Evolutionary conservation across 2,888 invertebrate genomes (phyloP).

Genomic region (Carabus problematicus): DNA sequence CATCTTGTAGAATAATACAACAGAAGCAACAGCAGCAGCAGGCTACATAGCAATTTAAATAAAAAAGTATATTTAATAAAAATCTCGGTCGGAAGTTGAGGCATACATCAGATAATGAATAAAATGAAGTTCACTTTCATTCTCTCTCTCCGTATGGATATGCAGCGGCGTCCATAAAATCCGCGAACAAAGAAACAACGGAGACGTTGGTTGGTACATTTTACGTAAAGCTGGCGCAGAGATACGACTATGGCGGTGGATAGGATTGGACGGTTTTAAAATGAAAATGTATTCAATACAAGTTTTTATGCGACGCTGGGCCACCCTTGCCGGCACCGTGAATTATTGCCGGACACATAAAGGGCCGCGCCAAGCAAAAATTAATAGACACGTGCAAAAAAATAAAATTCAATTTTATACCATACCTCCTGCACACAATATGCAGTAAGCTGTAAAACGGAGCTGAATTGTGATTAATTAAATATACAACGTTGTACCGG

Average conservation of each 20-base stretch:
- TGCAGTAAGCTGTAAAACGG: constrained; percentile 26
- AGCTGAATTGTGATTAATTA: constrained; percentile 37
- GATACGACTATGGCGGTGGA: background rate
- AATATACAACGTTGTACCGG: constrained; percentile 19
- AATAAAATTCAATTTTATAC: constrained; percentile 28
- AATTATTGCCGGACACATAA: constrained; percentile 32
- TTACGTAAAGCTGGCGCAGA: no score
- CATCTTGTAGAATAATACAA: no score
- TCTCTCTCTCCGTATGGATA: no score
- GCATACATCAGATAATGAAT: no score
- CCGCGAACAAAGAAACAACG: no score
- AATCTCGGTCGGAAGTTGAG: no score
- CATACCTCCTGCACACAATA: constrained; percentile 31
- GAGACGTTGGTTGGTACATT: no score
- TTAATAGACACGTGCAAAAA: constrained; percentile 33
- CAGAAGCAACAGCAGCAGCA: no score
- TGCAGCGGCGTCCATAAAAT: no score
- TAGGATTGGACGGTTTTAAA: constrained; percentile 18
- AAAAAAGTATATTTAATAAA: no score
- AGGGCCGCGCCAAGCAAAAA: constrained; percentile 30
- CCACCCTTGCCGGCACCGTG: constrained; percentile 11
- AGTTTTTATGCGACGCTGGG: constrained; percentile 20
- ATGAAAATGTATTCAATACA: constrained; percentile 35
- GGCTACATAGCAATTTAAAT: no score
- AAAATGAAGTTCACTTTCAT: no score